phyloP scores from a whole-genome alignment of 2,888 invertebrate species.

The Frankliniella fusca region DNA sequence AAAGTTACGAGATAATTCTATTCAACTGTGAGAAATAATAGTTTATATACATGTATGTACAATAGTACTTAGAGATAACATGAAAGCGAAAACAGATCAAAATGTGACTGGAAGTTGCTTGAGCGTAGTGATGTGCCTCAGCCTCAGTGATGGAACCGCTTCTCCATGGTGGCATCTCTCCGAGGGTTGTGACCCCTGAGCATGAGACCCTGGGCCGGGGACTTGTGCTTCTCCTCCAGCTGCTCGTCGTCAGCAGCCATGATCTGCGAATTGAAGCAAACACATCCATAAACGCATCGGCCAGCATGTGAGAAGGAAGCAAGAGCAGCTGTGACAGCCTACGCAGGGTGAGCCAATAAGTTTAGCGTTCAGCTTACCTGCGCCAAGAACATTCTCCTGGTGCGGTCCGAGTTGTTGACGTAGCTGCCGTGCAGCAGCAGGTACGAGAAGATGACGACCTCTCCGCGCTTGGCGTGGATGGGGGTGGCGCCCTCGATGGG shows the following conservation, averaged over 20 bases:
- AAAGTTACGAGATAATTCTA: neutral
- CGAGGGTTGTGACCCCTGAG: conserved; percentile 51
- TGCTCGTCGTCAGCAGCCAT: conserved; percentile 55
- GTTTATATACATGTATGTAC: neutral
- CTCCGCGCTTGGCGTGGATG: conserved; percentile 53
- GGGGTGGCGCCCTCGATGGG: conserved; percentile 53
- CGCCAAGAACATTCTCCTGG: conserved; percentile 55
- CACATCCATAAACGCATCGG: neutral
- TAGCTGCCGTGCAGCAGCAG: conserved; percentile 57
- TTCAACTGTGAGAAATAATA: no score
- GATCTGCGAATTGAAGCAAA: conserved; percentile 44
- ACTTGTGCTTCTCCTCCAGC: conserved; percentile 47
- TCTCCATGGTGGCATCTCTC: conserved; percentile 46
- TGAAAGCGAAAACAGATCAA: no score
- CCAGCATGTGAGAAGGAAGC: neutral
- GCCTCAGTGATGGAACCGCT: conserved; percentile 40
- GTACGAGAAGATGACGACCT: conserved; percentile 58
- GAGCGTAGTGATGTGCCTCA: neutral
- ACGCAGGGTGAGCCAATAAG: no score
- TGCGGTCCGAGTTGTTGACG: conserved; percentile 49
- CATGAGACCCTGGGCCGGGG: conserved; percentile 55
- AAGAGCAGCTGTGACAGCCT: no score
- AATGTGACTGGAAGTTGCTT: no score
- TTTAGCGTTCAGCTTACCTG: conserved; percentile 39
- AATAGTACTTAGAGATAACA: neutral